Conservation (phyloP, 1,140 invertebrate genomes). For the Bombus ignitus region DNA sequence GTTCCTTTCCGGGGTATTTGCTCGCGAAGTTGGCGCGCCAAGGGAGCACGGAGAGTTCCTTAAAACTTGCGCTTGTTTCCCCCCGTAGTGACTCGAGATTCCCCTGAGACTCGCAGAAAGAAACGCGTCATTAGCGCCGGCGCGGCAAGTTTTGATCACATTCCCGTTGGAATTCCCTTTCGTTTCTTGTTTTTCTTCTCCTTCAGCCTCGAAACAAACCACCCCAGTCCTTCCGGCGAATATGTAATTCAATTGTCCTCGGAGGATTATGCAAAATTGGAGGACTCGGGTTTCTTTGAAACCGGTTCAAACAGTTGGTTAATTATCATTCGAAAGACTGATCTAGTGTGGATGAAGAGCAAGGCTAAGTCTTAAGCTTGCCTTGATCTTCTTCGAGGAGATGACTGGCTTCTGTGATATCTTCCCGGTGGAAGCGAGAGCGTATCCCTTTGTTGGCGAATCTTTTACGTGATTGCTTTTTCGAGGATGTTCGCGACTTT, state of each 20-base stretch:
- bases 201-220: neutral
- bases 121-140: conserved; percentile 33
- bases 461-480: too few relatives aligned
- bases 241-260: conserved; percentile 27
- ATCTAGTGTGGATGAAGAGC: neutral
- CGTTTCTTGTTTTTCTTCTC: neutral
- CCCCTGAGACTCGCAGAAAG: conserved; percentile 19
- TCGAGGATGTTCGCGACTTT: too few relatives aligned
- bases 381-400: neutral
- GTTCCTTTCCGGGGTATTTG: neutral
- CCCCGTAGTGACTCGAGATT: neutral
- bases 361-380: neutral
- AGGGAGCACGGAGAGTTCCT: conserved; percentile 4
- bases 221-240: neutral
- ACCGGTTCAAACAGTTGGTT: conserved; percentile 1
- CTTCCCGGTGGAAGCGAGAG: neutral
- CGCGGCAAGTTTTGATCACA: conserved; percentile 33
- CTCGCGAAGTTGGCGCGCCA: neutral
- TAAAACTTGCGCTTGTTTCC: conserved; percentile 31
- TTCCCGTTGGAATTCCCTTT: neutral
- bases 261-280: neutral
- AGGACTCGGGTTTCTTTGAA: neutral
- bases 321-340: neutral
- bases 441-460: too few relatives aligned
- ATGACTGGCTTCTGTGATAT: neutral